Evolutionary conservation across 2,888 invertebrate species (phyloP), one percentile per base, ranked within the genome.

Genomic region (Chalcosyrphus nemorum): DNA sequence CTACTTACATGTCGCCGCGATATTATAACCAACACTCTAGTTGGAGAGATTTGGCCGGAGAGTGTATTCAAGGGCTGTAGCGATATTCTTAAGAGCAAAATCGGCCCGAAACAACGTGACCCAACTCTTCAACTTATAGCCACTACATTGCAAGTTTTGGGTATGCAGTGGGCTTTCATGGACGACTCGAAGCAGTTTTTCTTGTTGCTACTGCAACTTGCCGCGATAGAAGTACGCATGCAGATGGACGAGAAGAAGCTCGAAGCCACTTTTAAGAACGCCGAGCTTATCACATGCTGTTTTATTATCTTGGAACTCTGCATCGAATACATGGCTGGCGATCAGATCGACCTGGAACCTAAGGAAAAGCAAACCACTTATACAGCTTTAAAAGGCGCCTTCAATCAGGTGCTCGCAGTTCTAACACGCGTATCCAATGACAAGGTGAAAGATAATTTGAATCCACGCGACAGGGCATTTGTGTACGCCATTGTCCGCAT

Each of bases 171-270:
- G 97, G 94, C 95, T 70, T 92, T 97, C 86, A 94, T 93, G 88
- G 96, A 96, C 90, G 95, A 95, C 87, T 96, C 96, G 72, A 93
- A 93, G 75, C 96, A 96, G 91, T 95, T 96, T 88, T 95, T 97
- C 88, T 95, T 98, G 88, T 92, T 97, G 17, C 92, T 98, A 9
- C 94, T 97, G 72, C 97, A 98, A 90, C 92, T 98, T 72, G 95
- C 96, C 87, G 97, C 97, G 59, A 96, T 98, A 89, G 98, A 98
- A 93, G 95, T 98, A 0, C 94, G 98, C 88, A 98, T 98, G 97
- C 96, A 97, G 87, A 92, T 98, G 86, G 98, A 98, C 89, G 96
- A 97, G 86, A 95, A 95, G 88, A 95, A 95, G 89, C 93, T 97
- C 87, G 96, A 96, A 90, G 94, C 96, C 88, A 95, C 96, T 0